A percentile compares a stretch with the other conserved stretches of the same genome.
Evolutionary conservation across 2,113 vertebrate genomes (phyloP).

Genomic region (Girardinichthys multiradiatus): DNA sequence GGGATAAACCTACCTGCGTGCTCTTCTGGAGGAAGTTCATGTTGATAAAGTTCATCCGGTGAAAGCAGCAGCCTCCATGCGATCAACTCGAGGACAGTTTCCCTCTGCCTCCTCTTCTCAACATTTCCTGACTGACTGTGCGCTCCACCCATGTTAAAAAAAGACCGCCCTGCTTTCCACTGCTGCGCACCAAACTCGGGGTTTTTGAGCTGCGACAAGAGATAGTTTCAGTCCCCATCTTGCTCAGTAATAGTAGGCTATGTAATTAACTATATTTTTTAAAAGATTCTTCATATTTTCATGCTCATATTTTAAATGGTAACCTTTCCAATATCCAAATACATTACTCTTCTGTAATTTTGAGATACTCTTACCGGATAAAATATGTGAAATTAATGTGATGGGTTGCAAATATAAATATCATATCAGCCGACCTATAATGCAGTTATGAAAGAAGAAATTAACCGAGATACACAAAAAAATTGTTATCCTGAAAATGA

Average conservation of each 20-base stretch:
- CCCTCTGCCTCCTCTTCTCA: background rate
- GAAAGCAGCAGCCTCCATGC: background rate
- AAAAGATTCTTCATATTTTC: background rate
- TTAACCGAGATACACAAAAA: too few species aligned
- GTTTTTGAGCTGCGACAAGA: background rate
- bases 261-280: background rate
- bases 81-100: background rate
- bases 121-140: conserved; percentile 56
- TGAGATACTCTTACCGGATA: too few species aligned
- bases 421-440: too few species aligned
- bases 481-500: background rate
- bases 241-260: background rate
- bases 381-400: background rate
- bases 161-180: conserved; percentile 31
- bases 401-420: background rate
- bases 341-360: background rate
- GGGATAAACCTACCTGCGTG: conserved; percentile 21
- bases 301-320: background rate
- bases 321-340: background rate
- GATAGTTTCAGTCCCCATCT: background rate
- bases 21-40: background rate
- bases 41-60: background rate
- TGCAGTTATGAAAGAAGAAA: too few species aligned
- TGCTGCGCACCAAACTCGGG: conserved; percentile 1
- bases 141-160: conserved; percentile 55